These are phyloP conservation scores for Coilia nasus DNA, from an alignment of 2,797 vertebrate genomes.

Conservation along the genomic window DNA sequence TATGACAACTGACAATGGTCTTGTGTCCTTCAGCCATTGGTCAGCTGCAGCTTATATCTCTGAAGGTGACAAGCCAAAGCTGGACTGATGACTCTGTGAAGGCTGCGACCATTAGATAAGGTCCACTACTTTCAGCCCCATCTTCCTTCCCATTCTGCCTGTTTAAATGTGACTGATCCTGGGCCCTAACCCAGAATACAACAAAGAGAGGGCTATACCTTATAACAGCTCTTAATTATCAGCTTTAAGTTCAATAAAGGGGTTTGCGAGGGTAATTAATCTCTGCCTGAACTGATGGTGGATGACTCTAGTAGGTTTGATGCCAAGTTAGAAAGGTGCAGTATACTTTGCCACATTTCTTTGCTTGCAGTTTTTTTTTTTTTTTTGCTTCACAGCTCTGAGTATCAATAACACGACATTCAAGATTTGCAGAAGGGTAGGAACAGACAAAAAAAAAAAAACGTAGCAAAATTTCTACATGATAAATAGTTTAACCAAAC, in stretches of 20 bases:
- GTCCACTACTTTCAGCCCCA: neutral
- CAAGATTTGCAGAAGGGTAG: neutral
- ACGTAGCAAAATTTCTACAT: neutral
- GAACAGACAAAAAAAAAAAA: neutral
- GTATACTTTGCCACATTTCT: neutral
- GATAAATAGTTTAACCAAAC: neutral
- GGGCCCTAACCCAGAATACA: neutral
- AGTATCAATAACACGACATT: neutral
- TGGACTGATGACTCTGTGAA: neutral
- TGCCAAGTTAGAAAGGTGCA: neutral
- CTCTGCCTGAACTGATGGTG: neutral
- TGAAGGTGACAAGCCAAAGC: conserved; percentile 1
- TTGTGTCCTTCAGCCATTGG: no score
- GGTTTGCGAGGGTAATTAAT: neutral
- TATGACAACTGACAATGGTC: no score
- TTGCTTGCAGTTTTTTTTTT: neutral
- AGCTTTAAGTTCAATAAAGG: neutral
- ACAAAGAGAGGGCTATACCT: neutral
- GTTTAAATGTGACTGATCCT: conserved; percentile 12
- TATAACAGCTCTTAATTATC: neutral
- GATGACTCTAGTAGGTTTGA: neutral
- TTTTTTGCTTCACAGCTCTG: neutral
- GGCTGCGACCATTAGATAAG: conserved; percentile 18
- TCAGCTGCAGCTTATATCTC: no score
- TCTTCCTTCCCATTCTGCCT: neutral